phyloP scores from a whole-genome alignment of 2,888 invertebrate species.

The Tuberolachnus salignus region DNA sequence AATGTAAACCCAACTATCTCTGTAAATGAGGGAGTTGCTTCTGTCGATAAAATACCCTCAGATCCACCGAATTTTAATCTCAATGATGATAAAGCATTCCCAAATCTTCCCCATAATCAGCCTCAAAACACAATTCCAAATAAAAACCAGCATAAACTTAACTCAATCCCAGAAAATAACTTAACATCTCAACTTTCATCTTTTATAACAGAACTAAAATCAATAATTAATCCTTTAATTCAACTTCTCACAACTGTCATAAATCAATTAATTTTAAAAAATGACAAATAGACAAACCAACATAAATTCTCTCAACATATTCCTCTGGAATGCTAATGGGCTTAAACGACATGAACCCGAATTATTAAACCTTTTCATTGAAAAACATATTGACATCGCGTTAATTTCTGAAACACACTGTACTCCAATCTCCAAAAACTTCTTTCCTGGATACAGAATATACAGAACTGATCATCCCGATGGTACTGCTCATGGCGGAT shows the following conservation, averaged over 20 bases:
- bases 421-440: background rate
- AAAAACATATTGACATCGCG: slow-evolving; percentile 15
- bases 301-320: slow-evolving; percentile 2
- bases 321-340: slow-evolving; percentile 40
- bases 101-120: background rate
- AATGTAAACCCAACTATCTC: too few relatives aligned
- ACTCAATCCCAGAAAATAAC: background rate
- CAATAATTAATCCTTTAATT: background rate
- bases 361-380: background rate
- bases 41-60: too few relatives aligned
- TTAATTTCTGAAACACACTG: slow-evolving; percentile 24
- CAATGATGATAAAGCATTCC: background rate
- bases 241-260: slow-evolving; percentile 19
- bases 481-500: background rate
- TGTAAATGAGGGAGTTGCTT: too few relatives aligned
- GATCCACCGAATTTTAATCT: too few relatives aligned
- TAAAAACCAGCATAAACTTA: background rate
- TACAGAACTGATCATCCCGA: background rate
- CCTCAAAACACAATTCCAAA: slow-evolving; percentile 2
- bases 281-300: background rate
- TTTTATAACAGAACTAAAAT: slow-evolving; percentile 5
- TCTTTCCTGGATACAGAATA: background rate
- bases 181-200: background rate
- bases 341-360: background rate
- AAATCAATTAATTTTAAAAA: background rate